phyloP scores from a whole-genome alignment of 2,113 vertebrate genomes.

The Campylorhamphus procurvoides region DNA sequence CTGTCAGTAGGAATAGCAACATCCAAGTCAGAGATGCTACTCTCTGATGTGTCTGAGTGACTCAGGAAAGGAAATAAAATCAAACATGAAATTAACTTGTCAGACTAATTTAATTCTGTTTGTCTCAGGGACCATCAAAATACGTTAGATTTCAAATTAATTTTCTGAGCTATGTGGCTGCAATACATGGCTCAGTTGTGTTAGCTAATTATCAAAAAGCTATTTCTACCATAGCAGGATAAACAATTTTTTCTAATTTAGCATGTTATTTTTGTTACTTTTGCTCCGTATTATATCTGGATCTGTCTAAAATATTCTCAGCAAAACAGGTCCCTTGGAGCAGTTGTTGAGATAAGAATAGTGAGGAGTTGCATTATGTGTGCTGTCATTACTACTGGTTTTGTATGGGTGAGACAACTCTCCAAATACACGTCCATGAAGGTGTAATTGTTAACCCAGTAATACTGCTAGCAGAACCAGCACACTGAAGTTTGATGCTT shows the following conservation, averaged over 20 bases:
- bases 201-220: background rate
- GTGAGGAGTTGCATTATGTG: background rate
- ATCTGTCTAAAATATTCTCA: background rate
- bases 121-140: background rate
- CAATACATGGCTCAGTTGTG: background rate
- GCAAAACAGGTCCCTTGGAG: background rate
- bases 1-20: background rate
- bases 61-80: background rate
- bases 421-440: fast-evolving
- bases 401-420: background rate
- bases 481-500: background rate
- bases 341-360: background rate
- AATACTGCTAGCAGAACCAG: background rate
- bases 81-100: background rate
- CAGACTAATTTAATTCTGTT: background rate
- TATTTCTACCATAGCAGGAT: background rate
- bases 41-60: background rate
- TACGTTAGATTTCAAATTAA: background rate
- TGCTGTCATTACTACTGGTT: background rate
- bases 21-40: background rate
- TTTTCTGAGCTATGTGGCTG: background rate
- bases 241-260: background rate
- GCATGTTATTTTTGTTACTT: background rate
- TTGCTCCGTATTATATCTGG: background rate
- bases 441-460: background rate